Evolutionary conservation across 2,797 vertebrate species (phyloP), one percentile per base, ranked within the genome.

Genomic region (Brachyrhaphis roseni): DNA sequence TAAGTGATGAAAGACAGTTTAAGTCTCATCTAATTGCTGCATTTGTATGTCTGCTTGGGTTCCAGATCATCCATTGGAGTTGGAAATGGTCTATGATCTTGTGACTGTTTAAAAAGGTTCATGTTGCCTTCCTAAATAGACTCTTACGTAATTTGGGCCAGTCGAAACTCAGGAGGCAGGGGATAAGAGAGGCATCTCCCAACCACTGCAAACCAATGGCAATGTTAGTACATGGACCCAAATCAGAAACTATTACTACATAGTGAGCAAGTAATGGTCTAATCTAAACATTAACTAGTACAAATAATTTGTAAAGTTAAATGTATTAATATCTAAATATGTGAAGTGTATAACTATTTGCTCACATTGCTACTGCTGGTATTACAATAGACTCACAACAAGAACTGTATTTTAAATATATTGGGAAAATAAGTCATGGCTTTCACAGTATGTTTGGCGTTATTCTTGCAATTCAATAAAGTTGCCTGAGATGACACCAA

Each of bases 101-200:
- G 95, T 96, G 96, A 96, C 94, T 91, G 87, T 92, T 93, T 84
- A 86, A 93, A 93, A 82, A 91, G 93, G 94, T 95, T 96, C 96
- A 95, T 92, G 90, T 96, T 96, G 92, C 96, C 87, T 89, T 94
- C 94, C 93, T 91, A 95, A 95, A 94, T 94, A 91, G 91, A 84
- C 91, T 72, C 88, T 95, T 95, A 92, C 82, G 88, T 93, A 95
- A 95, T 86, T 72, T 89, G 85, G 89, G 81, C 74, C 88, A 84
- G 91, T 90, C 89, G 91, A 90, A 93, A 92, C 88, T 92, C 82
- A 76, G 84, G 85, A 86, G 84, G 89, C 85, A 86, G 75, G 53
- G 49, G 78, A 88, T 78, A 73, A 72, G 64, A 87, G 82, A 82
- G 83, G 88, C 87, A 75, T 91, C 91, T 89, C 91, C 82, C 82